A percentile compares a stretch with the other conserved stretches of the same genome.
Evolutionary conservation across 2,888 invertebrate genomes (phyloP).

Genomic region (Slavum lentiscoides): DNA sequence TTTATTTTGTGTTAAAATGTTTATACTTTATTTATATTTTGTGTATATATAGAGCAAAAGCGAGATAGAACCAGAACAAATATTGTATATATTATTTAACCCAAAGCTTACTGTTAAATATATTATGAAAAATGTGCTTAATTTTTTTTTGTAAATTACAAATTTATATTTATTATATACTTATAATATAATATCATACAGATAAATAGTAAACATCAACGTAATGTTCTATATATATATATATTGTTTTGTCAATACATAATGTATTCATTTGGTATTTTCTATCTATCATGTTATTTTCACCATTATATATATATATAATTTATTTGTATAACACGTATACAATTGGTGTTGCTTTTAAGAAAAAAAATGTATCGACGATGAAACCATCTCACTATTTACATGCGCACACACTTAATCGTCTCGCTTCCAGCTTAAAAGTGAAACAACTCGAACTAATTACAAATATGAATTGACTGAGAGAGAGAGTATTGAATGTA

Average conservation of each 20-base stretch:
- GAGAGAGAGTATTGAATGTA: too few species aligned
- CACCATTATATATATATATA: constrained; percentile 37
- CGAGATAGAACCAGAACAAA: constrained; percentile 18
- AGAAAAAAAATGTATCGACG: constrained; percentile 2
- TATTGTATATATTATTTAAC: constrained; percentile 29
- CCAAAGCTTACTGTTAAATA: constrained; percentile 35
- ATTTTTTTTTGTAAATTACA: too few species aligned
- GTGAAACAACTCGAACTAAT: too few species aligned
- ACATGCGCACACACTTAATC: neutral
- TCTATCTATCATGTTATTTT: constrained; percentile 38
- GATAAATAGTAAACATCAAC: neutral
- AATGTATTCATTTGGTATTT: constrained; percentile 33
- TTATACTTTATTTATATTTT: constrained; percentile 1
- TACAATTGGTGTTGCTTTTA: constrained; percentile 14
- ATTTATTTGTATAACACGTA: constrained; percentile 46
- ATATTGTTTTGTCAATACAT: constrained; percentile 20
- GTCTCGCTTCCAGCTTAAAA: too few species aligned
- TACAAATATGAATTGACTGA: too few species aligned
- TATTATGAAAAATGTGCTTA: neutral
- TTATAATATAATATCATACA: neutral
- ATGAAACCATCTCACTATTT: neutral
- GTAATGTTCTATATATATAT: constrained; percentile 20
- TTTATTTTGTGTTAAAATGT: constrained; percentile 31
- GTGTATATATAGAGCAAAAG: constrained; percentile 3
- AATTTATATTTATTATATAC: too few species aligned